phyloP scores from a whole-genome alignment of 2,888 invertebrate genomes.

The Hololepta plana region DNA sequence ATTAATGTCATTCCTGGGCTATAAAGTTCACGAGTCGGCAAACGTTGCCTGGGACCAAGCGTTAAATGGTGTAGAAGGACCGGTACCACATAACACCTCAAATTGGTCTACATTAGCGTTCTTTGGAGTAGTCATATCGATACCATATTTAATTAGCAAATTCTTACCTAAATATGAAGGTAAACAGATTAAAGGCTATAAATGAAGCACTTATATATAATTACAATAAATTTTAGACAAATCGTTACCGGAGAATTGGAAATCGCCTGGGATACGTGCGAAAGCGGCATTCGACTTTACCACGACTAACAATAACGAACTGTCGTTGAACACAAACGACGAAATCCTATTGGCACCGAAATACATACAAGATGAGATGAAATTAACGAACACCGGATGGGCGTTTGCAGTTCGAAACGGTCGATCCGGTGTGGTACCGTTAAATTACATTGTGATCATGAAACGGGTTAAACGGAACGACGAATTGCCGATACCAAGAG shows the following conservation, averaged over 20 bases:
- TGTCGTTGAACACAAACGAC: conserved; percentile 61
- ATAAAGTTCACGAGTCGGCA: conserved; percentile 26
- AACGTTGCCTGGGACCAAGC: conserved; percentile 33
- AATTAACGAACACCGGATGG: conserved; percentile 50
- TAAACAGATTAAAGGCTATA: conserved; percentile 22
- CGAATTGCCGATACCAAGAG: too few relatives aligned
- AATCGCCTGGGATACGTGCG: conserved; percentile 41
- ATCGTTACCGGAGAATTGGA: conserved; percentile 49
- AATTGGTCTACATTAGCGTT: conserved; percentile 84
- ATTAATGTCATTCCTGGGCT: conserved; percentile 49
- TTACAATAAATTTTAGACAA: too few relatives aligned
- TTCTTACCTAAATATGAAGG: conserved; percentile 51
- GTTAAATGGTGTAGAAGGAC: conserved; percentile 20
- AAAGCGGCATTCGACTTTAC: conserved; percentile 59
- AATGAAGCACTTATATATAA: too few relatives aligned
- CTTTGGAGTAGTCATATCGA: conserved; percentile 72
- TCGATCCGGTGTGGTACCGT: conserved; percentile 42
- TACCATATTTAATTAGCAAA: conserved; percentile 81
- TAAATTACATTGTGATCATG: conserved; percentile 32
- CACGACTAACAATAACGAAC: conserved; percentile 52
- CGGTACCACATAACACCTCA: conserved; percentile 23
- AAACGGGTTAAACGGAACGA: conserved; percentile 14
- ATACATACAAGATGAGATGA: conserved; percentile 50
- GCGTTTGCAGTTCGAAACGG: conserved; percentile 41
- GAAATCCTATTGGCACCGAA: conserved; percentile 66